phyloP scores from a whole-genome alignment of 2,113 vertebrate genomes.

The Anhinga anhinga region DNA sequence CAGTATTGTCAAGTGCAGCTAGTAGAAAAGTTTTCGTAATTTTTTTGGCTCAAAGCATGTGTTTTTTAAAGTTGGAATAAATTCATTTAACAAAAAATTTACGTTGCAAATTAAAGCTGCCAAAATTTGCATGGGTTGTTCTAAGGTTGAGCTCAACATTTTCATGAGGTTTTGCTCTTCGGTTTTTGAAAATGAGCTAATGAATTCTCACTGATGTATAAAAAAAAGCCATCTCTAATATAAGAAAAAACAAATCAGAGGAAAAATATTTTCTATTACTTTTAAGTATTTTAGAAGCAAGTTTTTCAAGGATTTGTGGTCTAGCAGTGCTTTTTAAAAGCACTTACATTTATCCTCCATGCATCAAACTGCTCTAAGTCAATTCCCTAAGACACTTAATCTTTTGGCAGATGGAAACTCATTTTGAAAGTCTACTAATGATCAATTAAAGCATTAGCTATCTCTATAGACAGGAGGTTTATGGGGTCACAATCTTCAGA shows the following conservation, averaged over 20 bases:
- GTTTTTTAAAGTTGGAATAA: not conserved
- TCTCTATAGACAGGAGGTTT: constrained; percentile 27
- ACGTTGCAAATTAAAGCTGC: not conserved
- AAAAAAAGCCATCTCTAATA: not conserved
- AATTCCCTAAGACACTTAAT: constrained; percentile 39
- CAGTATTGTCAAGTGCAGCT: not conserved
- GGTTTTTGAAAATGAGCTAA: not conserved
- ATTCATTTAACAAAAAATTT: not conserved
- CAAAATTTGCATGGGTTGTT: not conserved
- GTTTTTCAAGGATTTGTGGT: constrained; percentile 1
- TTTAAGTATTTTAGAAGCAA: not conserved
- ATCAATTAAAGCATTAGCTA: constrained; percentile 57
- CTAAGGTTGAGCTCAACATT: not conserved
- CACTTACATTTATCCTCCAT: constrained; percentile 9
- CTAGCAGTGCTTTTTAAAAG: constrained; percentile 6
- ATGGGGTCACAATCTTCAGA: constrained; percentile 15
- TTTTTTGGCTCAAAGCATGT: not conserved
- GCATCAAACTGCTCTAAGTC: constrained; percentile 11
- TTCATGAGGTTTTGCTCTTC: not conserved
- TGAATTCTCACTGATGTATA: not conserved
- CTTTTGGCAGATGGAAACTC: constrained; percentile 51
- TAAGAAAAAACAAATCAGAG: not conserved
- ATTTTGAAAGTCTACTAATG: constrained; percentile 53
- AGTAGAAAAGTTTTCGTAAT: not conserved
- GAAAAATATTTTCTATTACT: not conserved